These are phyloP conservation scores for Lucinisca nassula DNA, from an alignment of 2,888 invertebrate genomes.

Conservation along the genomic window DNA sequence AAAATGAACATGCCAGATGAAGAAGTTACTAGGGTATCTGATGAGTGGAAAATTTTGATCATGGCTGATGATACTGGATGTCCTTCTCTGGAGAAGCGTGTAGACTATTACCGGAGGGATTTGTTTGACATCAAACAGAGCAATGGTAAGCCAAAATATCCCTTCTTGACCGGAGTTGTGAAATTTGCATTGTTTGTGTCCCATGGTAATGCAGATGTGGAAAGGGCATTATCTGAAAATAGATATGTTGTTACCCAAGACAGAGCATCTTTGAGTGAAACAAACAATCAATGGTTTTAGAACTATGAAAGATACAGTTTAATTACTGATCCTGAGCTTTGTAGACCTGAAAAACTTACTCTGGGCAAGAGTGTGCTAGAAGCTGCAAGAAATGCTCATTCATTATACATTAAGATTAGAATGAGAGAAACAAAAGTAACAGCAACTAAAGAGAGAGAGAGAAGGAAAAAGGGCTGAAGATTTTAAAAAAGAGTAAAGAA, in stretches of 20 bases:
- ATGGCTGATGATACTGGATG: background rate
- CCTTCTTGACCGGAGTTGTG: background rate
- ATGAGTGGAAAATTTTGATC: too few relatives aligned
- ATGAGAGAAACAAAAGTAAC: background rate
- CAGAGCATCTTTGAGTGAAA: background rate
- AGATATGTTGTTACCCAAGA: background rate
- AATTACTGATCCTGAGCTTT: background rate
- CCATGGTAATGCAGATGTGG: slow-evolving; percentile 57
- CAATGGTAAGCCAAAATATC: too few relatives aligned
- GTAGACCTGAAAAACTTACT: background rate
- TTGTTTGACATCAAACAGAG: too few relatives aligned
- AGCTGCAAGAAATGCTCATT: background rate
- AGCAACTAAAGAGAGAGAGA: background rate
- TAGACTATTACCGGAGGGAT: too few relatives aligned
- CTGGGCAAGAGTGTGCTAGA: background rate
- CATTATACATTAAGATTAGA: background rate
- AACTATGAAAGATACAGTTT: background rate
- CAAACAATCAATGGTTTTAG: background rate
- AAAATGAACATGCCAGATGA: background rate
- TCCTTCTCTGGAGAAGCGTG: background rate
- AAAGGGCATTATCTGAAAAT: slow-evolving; percentile 30
- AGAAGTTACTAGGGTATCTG: too few relatives aligned
- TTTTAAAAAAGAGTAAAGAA: background rate
- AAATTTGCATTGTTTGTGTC: slow-evolving; percentile 44
- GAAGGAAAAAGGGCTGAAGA: background rate